Evolutionary conservation across 2,113 vertebrate species (phyloP).

Genomic region (Nothobranchius kuhntae): DNA sequence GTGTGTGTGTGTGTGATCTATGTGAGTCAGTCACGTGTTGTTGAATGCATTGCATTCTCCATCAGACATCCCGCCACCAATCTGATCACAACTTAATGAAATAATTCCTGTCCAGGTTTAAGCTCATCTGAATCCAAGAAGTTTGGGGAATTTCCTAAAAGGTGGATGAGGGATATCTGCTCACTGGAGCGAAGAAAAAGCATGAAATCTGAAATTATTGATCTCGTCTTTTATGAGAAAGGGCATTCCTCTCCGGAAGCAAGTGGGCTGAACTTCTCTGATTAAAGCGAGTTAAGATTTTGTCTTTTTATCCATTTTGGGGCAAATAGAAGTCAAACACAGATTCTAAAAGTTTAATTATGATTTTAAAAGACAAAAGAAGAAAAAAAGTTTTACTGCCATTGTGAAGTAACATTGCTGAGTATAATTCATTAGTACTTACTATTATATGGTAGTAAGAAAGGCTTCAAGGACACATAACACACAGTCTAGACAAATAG

Average conservation of each 20-base stretch:
- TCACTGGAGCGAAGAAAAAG: not conserved
- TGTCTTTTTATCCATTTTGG: not conserved
- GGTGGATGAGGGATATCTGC: not conserved
- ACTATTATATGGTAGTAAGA: no score
- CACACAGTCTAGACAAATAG: no score
- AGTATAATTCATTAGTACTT: no score
- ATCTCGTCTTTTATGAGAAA: not conserved
- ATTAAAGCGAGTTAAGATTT: not conserved
- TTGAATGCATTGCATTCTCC: conserved; percentile 26
- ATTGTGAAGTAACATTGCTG: no score
- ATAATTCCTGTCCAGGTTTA: not conserved
- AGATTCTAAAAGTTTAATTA: not conserved
- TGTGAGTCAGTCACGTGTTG: conserved; percentile 4
- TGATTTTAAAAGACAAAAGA: not conserved
- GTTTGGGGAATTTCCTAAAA: not conserved
- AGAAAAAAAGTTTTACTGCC: no score
- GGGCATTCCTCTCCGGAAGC: conserved; percentile 3
- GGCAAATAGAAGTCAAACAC: not conserved
- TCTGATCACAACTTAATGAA: conserved; percentile 47
- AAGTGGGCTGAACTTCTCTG: not conserved
- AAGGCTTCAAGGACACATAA: no score
- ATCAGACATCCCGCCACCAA: conserved; percentile 64
- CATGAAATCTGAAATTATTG: not conserved
- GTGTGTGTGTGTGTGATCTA: conserved; percentile 10
- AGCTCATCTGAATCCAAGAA: no score